Base-by-base conservation (phyloP, 2,113 vertebrate genomes). In the Pipa parva region DNA sequence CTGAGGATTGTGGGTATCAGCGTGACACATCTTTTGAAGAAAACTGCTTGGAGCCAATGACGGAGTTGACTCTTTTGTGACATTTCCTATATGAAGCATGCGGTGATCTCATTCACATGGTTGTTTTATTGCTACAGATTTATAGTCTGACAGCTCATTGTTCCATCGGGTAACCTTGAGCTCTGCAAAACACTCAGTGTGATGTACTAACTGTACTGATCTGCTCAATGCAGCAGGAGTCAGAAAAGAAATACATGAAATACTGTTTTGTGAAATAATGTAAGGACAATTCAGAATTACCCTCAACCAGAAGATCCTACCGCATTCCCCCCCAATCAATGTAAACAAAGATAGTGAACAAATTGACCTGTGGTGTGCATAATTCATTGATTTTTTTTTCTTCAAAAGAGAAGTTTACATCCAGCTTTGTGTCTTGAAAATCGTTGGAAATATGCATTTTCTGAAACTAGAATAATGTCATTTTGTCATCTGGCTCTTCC, bases 51-150 rank as follows among this genome's bases (percentile, higher is more conserved):
- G 11, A 11, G 24, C 54, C 36, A 26, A 31, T 20, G 54, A 48
- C 22, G 42, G 42, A n/a, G 27, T 13, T 17, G 7, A 2, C 39
- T 11, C 4, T 26, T 68, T 8, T 33, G 45, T 51, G 46, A 3
- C n/a, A 52, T 58, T 37, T 24, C 24, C 22, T 45, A 18, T 26
- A 12, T 28, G n/a, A 21, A 27, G 21, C 56, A 60, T 33, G 31
- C 28, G 1, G 33, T 59, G 31, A 45, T 75, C 71, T 85, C 78
- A 79, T 74, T 73, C 73, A 71, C 63, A 76, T 49, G 78, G 81
- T 83, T 82, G 79, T 84, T 86, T 81, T 83, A 81, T 88, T 89
- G 86, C 72, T 74, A 52, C 76, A 89, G 88, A 93, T 93, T 90
- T 90, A 92, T 86, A 78, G 81, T 81, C 79, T 83, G 82, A 87